Evolutionary conservation across 2,888 invertebrate species (phyloP).

Genomic region (Mesochorus sp.): DNA sequence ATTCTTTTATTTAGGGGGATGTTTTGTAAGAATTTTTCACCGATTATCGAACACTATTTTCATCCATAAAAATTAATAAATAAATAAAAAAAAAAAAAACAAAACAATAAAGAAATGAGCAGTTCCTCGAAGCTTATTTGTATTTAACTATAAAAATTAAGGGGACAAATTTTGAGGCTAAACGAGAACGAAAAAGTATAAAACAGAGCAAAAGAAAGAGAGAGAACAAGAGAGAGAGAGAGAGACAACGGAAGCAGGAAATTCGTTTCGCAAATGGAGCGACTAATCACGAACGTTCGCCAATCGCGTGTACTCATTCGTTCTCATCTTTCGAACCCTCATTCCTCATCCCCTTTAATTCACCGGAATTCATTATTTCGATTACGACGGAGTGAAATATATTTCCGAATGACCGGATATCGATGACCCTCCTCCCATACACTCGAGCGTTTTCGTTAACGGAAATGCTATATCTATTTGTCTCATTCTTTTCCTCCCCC

Average conservation of each 20-base stretch:
- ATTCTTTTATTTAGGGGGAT: no score
- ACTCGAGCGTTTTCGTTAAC: not conserved
- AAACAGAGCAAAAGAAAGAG: no score
- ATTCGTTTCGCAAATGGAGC: slow-evolving; percentile 38
- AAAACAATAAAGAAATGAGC: not conserved
- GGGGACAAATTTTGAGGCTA: not conserved
- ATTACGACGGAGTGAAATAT: slow-evolving; percentile 29
- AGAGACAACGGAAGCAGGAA: slow-evolving; percentile 8
- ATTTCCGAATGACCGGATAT: slow-evolving; percentile 37
- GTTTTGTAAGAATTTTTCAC: no score
- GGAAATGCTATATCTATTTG: not conserved
- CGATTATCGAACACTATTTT: no score
- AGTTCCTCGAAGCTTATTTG: no score
- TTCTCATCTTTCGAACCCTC: slow-evolving; percentile 38
- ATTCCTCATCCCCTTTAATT: not conserved
- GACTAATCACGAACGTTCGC: slow-evolving; percentile 28
- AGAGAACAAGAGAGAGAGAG: not conserved
- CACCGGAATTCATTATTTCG: slow-evolving; percentile 28
- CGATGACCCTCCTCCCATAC: slow-evolving; percentile 14
- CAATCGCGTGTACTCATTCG: slow-evolving; percentile 23
- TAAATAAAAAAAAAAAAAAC: slow-evolving; percentile 1
- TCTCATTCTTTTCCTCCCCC: not conserved
- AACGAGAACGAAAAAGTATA: slow-evolving; percentile 12
- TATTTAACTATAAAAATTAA: no score
- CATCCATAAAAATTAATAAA: no score